phyloP scores from a whole-genome alignment of 2,113 vertebrate species.

The Pongo pygmaeus region DNA sequence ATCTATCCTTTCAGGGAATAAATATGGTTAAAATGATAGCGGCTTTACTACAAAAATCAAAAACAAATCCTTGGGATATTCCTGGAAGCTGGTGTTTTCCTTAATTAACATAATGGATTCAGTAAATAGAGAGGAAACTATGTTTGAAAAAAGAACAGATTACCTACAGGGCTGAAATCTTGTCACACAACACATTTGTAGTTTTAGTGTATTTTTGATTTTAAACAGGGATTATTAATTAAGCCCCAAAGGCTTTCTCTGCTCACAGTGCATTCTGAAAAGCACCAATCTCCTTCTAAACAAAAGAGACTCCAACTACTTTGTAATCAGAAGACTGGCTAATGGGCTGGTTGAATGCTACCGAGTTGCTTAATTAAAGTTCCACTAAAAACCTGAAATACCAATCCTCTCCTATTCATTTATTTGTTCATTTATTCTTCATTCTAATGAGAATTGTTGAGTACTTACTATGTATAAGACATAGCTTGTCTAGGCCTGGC shows the following conservation, averaged over 20 bases:
- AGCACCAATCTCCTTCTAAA: slow-evolving; percentile 9
- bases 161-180: slow-evolving; percentile 43
- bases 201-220: neutral
- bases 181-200: slow-evolving; percentile 19
- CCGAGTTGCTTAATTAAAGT: neutral
- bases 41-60: neutral
- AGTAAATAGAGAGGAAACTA: slow-evolving; percentile 39
- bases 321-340: neutral
- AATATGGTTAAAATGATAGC: slow-evolving; percentile 8
- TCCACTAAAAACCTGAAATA: neutral
- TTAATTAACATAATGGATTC: slow-evolving; percentile 57
- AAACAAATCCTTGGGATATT: slow-evolving; percentile 3
- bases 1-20: neutral
- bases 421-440: neutral
- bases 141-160: slow-evolving; percentile 37
- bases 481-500: too few relatives aligned
- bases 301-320: slow-evolving; percentile 11
- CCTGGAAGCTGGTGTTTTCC: slow-evolving; percentile 40
- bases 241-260: slow-evolving; percentile 30
- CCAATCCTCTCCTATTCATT: neutral
- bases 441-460: neutral
- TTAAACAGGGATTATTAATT: slow-evolving; percentile 63
- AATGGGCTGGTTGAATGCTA: neutral
- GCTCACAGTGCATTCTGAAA: slow-evolving; percentile 17
- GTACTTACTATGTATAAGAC: neutral